Conservation (phyloP, 2,888 invertebrate species). For the Hirtodrosophila histrioides region DNA sequence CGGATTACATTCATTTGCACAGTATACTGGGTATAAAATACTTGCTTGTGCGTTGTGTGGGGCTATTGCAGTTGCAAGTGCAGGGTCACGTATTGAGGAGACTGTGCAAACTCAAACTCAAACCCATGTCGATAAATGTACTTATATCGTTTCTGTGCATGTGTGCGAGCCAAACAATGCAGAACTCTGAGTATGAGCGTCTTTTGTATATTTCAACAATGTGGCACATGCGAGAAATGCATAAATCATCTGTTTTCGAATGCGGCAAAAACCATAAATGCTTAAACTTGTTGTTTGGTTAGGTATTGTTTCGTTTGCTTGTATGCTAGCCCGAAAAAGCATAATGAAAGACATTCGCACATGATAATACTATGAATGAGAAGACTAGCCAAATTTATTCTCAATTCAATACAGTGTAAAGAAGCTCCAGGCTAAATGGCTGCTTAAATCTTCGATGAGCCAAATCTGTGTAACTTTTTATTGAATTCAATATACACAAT, state of each 20-base stretch:
- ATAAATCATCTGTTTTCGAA: slow-evolving; percentile 64
- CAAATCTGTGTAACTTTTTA: slow-evolving; percentile 49
- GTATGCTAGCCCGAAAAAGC: slow-evolving; percentile 10
- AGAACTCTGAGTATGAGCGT: slow-evolving; percentile 4
- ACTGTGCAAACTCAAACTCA: slow-evolving; percentile 30
- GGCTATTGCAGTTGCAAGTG: slow-evolving; percentile 2
- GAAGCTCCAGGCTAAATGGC: slow-evolving; percentile 38
- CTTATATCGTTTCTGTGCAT: slow-evolving; percentile 8
- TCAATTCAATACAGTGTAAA: slow-evolving; percentile 42
- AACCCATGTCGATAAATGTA: slow-evolving; percentile 28
- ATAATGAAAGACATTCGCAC: slow-evolving; percentile 41
- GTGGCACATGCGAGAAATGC: slow-evolving; percentile 64
- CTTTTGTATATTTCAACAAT: slow-evolving; percentile 60
- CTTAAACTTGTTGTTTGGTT: slow-evolving; percentile 46
- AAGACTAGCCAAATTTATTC: slow-evolving; percentile 30
- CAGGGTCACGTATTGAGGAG: slow-evolving; percentile 16
- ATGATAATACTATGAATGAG: slow-evolving; percentile 13
- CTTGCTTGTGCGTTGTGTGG: neutral
- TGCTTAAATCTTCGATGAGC: slow-evolving; percentile 40
- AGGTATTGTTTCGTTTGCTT: slow-evolving; percentile 20
- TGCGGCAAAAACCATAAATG: slow-evolving; percentile 57
- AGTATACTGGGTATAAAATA: neutral
- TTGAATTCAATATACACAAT: slow-evolving; percentile 56
- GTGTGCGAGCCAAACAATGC: slow-evolving; percentile 23
- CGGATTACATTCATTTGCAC: too few relatives aligned